These are phyloP conservation scores for Norana najaformis DNA, from an alignment of 2,888 invertebrate species.

Conservation along the genomic window DNA sequence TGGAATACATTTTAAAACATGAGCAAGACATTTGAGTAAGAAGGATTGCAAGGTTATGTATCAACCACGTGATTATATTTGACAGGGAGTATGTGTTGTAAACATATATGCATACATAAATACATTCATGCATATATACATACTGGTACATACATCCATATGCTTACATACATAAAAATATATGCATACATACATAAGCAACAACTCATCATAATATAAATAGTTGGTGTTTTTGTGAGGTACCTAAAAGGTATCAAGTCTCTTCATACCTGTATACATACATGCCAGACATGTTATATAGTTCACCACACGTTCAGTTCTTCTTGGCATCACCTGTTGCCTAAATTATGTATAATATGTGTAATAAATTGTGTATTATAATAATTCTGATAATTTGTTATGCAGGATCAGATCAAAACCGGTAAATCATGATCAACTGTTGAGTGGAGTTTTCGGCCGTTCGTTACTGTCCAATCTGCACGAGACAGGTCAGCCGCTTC, in stretches of 20 bases:
- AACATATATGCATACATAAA: neutral
- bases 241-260: too few species aligned
- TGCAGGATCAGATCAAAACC: neutral
- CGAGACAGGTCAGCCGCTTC: conserved; percentile 83
- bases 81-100: too few species aligned
- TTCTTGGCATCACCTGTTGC: neutral
- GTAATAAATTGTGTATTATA: neutral
- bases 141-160: neutral
- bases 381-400: too few species aligned
- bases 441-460: conserved; percentile 73
- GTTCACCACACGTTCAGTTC: too few species aligned
- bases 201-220: too few species aligned
- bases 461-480: conserved; percentile 82
- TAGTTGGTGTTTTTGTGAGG: too few species aligned
- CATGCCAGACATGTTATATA: too few species aligned
- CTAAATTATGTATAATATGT: neutral
- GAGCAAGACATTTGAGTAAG: too few species aligned
- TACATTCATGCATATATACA: neutral
- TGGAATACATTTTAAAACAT: too few species aligned
- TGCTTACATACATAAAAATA: neutral
- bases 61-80: too few species aligned
- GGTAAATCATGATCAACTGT: neutral
- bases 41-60: too few species aligned
- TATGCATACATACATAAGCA: neutral
- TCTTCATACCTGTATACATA: too few species aligned